Base-by-base conservation (phyloP, 2,113 vertebrate species). In the Athene noctua region DNA sequence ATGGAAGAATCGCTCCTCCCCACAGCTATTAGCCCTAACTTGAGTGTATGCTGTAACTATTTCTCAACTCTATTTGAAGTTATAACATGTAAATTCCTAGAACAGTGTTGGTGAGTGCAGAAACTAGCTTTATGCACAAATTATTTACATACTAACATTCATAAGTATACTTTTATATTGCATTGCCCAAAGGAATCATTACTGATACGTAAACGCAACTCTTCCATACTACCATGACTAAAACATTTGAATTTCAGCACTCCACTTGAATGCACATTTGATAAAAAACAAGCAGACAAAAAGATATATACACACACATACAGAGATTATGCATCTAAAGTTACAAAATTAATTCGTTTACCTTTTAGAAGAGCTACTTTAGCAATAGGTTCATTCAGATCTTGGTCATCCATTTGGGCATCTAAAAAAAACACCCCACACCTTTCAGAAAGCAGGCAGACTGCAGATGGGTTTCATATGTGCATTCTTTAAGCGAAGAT, bases 331-430 rank as follows among this genome's bases (percentile, higher is more conserved):
- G 30, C 55, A 89, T n/a, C 57, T 96, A 57, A 93, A 93, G 58
- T 62, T 61, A 70, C 21, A 78, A 89, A 91, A 91, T 73, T 79
- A 21, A 84, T 16, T 49, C 52, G 42, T 78, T 96, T 99, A 99
- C 99, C 99, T 99, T 99, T 99, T 80, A 99, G 98, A 95, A 99
- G 98, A 74, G 99, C 98, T 68, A 99, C 99, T 98, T 99, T 98
- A 98, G 99, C 99, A 97, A 99, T 98, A 29, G 99, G 98, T 96
- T 99, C 99, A 46, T 99, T 99, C 95, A 99, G 97, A 85, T 99
- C 99, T 97, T 99, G 99, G 57, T 99, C 99, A 96, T 99, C 99
- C 99, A 99, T 99, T 96, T 99, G 99, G 79, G 99, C 99, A 90
- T 99, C 99, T 99, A 82, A 90, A 88, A 79, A 55, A 91, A 88